Base-by-base conservation (phyloP, 1,140 invertebrate genomes). In the Daktulosphaira vitifoliae region DNA sequence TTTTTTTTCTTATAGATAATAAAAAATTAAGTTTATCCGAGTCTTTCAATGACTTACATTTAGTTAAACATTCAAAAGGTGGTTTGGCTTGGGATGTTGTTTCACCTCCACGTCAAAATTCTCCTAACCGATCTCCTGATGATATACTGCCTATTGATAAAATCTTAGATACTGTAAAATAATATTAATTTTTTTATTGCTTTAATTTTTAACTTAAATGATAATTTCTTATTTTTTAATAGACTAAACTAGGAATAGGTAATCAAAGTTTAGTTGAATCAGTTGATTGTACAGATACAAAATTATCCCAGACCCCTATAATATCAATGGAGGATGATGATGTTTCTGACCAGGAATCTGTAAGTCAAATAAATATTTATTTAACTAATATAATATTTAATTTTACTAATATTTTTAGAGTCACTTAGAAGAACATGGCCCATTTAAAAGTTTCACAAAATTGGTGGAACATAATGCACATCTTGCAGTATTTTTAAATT, bases 311-410 rank as follows among this genome's bases (percentile, higher is more conserved):
- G 62, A 68, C 68, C 20, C 69, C 71, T 33, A 94, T 96, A 51
- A 91, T 94, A 71, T 90, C 89, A 22, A 94, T 94, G 88, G 92
- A 96, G 74, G 92, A 95, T 73, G 92, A 95, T 72, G 91, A 94
- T 71, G 86, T 89, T 67, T 90, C 87, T 44, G 88, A 90, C 75
- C 82, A 87, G 71, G 87, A 90, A 78, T 79, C 83, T 70, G 85
- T 86, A 73, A 80, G 79, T 76, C 65, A 67, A 71, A 20, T 15
- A 18, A 20, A 15, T n/a, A 9, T 7, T 50, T 50, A 2, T 51
- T 15, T 65, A 20, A 0, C 16, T 29, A 44, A 8, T 44, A 11
- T n/a, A 8, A 65, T 23, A 16, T 11, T 11, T 33, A 33, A 33
- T 33, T 11, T 33, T 69, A 52, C 62, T 66, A 49, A 66, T 68